phyloP scores from a whole-genome alignment of 1,140 invertebrate species.

The Trichoplusia ni region DNA sequence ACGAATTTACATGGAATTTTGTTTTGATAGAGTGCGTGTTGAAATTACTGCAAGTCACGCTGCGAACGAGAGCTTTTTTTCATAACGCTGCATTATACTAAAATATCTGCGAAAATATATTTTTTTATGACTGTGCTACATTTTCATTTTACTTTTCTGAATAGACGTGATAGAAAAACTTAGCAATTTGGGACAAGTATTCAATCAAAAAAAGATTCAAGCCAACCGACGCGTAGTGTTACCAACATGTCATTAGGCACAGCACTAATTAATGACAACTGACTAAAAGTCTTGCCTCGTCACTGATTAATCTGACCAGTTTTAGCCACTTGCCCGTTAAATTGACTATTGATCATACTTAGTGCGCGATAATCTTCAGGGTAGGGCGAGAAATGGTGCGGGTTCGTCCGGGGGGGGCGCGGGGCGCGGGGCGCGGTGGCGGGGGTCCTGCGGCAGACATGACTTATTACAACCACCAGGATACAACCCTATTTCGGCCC shows the following conservation, averaged over 20 bases:
- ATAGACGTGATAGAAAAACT: neutral
- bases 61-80: neutral
- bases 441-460: conserved; percentile 73
- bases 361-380: conserved; percentile 63
- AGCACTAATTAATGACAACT: conserved; percentile 32
- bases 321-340: conserved; percentile 60
- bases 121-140: neutral
- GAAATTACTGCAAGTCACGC: conserved; percentile 17
- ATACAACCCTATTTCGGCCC: conserved; percentile 77
- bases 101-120: too few species aligned
- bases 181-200: neutral
- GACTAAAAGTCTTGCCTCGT: conserved; percentile 31
- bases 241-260: conserved; percentile 13
- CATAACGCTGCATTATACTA: neutral
- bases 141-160: neutral
- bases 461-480: conserved; percentile 75
- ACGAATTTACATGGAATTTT: conserved; percentile 55
- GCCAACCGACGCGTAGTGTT: neutral
- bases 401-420: conserved; percentile 39
- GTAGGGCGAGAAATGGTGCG: conserved; percentile 58
- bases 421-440: conserved; percentile 36
- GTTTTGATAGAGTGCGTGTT: conserved; percentile 32
- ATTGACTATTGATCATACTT: conserved; percentile 74
- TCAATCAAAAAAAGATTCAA: conserved; percentile 4
- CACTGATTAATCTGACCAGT: conserved; percentile 49